These are phyloP conservation scores for Danio aesculapii DNA, from an alignment of 2,797 vertebrate genomes.

Conservation along the genomic window DNA sequence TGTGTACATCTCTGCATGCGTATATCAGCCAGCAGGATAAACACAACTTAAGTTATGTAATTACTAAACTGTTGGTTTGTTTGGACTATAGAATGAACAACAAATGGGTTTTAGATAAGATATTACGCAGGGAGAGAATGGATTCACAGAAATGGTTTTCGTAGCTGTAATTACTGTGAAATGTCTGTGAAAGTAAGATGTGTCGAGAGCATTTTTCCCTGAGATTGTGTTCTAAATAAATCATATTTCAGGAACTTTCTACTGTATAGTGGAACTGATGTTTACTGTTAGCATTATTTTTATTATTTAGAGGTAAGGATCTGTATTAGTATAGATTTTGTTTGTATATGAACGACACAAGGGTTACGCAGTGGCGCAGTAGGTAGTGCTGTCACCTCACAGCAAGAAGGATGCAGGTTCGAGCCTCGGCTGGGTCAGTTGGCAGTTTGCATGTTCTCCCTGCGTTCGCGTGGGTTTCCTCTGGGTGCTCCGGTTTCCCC, in stretches of 20 bases:
- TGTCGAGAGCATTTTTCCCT: neutral
- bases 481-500: no score
- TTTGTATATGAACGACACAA: no score
- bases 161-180: neutral
- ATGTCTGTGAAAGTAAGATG: slow-evolving; percentile 15
- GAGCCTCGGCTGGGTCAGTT: no score
- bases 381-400: no score
- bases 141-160: neutral
- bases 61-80: slow-evolving; percentile 69
- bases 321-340: neutral
- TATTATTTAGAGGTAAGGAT: neutral
- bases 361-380: no score
- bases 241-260: neutral
- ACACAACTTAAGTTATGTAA: slow-evolving; percentile 77
- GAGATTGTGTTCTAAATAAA: neutral
- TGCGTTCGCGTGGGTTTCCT: no score
- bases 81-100: slow-evolving; percentile 50
- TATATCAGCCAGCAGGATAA: slow-evolving; percentile 66
- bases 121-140: neutral
- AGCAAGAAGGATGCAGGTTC: no score
- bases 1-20: slow-evolving; percentile 52
- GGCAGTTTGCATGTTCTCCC: no score
- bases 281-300: neutral
- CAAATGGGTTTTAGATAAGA: slow-evolving; percentile 18
- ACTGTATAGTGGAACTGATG: neutral